Evolutionary conservation across 2,888 invertebrate genomes (phyloP), one percentile per base, ranked within the genome.

Genomic region (Nomada hirtipes): DNA sequence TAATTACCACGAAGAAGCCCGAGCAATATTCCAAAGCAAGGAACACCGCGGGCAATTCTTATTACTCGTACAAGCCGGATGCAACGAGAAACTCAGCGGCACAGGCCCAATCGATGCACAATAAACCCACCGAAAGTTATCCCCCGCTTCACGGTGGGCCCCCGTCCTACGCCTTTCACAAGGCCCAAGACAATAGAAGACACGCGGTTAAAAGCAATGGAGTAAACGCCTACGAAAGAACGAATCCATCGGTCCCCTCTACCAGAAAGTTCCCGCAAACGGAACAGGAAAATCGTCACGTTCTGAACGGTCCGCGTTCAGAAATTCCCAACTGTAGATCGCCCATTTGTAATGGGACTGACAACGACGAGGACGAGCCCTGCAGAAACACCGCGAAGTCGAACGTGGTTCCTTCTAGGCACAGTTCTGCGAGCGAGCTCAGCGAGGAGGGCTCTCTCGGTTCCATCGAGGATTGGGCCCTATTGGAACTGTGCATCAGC

Each of bases 401-500:
- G 2, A 81, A 68, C 9, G 53, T 74, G 9, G 59, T 60, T 2
- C 78, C 76, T 1, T 85, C 80, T 2, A 74, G 79, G 0, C 85
- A 83, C 15, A 88, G 77, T 61, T 83, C 87, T 0, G 73, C 50
- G 9, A 88, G 78, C 52, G 83, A 86, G 0, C 47, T 83, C 7
- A 86, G 72, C 44, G 83, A 88, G 23, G 84, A 82, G 4, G 73
- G 79, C 13, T 81, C 86, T 9, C 65, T 72, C 10, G 77, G 64
- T 7, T 79, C 88, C 0, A 83, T 83, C 42, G 84, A 87, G 9
- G 86, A 88, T 11, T 88, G 83, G 86, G 76, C 81, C 0, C 13
- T 88, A 2, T 15, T 88, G 2, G 79, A 88, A 15, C n/a, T 86
- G n/a, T 88, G 86, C 53, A 88, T 88, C 13, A 83, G 73, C 26